Conservation (phyloP, 1,140 invertebrate genomes). For the Drosophila paulistorum region DNA sequence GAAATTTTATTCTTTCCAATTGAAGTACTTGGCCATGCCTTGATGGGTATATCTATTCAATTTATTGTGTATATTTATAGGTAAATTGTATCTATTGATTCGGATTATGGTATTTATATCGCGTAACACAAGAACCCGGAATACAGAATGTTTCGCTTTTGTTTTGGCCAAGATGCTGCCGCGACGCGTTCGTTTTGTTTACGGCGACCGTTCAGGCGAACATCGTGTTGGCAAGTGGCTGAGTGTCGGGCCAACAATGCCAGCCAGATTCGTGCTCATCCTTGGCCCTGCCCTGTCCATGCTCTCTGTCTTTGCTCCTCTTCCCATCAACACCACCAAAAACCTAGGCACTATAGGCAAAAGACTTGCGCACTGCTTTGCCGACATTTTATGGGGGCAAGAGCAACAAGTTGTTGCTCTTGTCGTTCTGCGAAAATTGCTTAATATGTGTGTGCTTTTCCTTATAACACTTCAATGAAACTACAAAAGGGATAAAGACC, state of each 20-base stretch:
- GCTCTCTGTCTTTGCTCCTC: too few species aligned
- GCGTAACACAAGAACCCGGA: background rate
- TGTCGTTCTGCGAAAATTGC: background rate
- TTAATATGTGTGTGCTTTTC: constrained; percentile 3
- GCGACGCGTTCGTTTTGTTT: background rate
- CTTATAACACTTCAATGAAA: background rate
- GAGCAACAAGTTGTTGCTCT: constrained; percentile 18
- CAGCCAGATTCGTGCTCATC: background rate
- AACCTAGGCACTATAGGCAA: background rate
- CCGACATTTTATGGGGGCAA: constrained; percentile 23
- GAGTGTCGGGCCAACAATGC: background rate
- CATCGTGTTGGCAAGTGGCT: constrained; percentile 21
- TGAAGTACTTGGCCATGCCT: background rate
- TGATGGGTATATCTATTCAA: background rate
- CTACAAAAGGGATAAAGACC: background rate
- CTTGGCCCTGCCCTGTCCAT: background rate
- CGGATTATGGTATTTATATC: background rate
- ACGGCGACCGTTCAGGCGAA: constrained; percentile 9
- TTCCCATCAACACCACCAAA: too few species aligned
- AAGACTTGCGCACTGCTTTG: constrained; percentile 37
- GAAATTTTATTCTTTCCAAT: background rate
- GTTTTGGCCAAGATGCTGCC: background rate
- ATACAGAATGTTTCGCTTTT: background rate
- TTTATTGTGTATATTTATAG: background rate
- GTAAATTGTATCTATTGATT: constrained; percentile 2